Conservation (phyloP, 2,113 vertebrate species). For the Ceuthmochares aereus region DNA sequence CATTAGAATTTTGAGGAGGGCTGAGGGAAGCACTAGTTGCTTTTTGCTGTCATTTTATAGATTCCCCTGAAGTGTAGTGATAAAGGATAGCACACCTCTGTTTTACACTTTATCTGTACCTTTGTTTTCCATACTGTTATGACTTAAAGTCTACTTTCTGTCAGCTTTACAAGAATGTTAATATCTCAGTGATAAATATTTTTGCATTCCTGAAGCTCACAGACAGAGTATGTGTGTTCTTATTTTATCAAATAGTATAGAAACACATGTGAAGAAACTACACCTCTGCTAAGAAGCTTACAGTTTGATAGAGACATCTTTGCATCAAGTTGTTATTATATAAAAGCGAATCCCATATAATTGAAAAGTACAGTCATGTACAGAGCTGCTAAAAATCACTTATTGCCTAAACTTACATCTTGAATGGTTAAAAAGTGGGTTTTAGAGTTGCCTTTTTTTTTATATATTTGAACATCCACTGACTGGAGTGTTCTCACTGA, state of each 20-base stretch:
- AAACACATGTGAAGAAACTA: neutral
- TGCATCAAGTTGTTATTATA: neutral
- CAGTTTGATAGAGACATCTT: neutral
- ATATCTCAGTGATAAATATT: neutral
- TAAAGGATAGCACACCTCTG: slow-evolving; percentile 49
- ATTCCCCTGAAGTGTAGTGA: slow-evolving; percentile 69
- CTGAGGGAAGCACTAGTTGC: slow-evolving; percentile 70
- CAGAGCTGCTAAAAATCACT: neutral
- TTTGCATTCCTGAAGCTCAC: neutral
- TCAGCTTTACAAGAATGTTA: slow-evolving; percentile 26
- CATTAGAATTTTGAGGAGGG: slow-evolving; percentile 65
- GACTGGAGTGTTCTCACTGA: neutral
- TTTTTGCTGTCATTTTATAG: slow-evolving; percentile 76
- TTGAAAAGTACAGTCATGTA: neutral
- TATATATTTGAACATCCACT: neutral
- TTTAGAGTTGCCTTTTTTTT: neutral
- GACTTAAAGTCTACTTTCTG: slow-evolving; percentile 16
- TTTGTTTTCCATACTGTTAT: neutral
- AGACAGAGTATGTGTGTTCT: neutral
- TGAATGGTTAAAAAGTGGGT: neutral
- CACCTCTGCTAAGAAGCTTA: neutral
- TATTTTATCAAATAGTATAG: neutral
- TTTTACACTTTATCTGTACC: slow-evolving; percentile 36
- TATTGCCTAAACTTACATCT: neutral
- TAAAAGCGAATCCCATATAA: neutral